phyloP scores from a whole-genome alignment of 1,140 invertebrate genomes.

The Bombus pyrosoma region DNA sequence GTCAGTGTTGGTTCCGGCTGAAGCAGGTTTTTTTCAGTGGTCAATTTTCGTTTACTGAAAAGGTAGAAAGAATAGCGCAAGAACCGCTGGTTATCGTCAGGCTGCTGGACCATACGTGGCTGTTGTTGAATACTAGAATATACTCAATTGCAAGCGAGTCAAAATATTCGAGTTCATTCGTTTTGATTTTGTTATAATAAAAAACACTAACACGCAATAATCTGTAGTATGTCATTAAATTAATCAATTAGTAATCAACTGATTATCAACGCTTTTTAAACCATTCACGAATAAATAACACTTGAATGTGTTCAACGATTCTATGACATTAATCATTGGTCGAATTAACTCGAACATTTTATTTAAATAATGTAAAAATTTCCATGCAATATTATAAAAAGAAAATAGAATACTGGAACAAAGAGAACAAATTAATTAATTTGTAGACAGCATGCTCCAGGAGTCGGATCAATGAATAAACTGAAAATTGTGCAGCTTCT shows the following conservation, averaged over 20 bases:
- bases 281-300: background rate
- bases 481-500: constrained; percentile 76
- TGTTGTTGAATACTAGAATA: constrained; percentile 43
- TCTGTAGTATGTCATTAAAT: background rate
- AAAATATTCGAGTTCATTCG: constrained; percentile 39
- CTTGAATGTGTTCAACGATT: background rate
- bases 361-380: constrained; percentile 36
- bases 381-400: constrained; percentile 51
- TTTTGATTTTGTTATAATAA: background rate
- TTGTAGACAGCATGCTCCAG: constrained; percentile 74
- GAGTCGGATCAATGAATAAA: constrained; percentile 74
- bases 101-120: constrained; percentile 56
- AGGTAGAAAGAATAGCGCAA: constrained; percentile 71
- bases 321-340: background rate
- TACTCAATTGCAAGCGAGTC: constrained; percentile 18
- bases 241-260: background rate
- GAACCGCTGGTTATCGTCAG: constrained; percentile 73
- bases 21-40: constrained; percentile 78
- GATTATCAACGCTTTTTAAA: background rate
- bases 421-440: constrained; percentile 72
- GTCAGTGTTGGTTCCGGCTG: constrained; percentile 77
- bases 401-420: constrained; percentile 63
- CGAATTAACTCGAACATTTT: constrained; percentile 49
- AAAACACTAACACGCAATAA: no score
- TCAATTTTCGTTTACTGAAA: constrained; percentile 78